Conservation (phyloP, 2,113 vertebrate species). For the Oryzias woworae region DNA sequence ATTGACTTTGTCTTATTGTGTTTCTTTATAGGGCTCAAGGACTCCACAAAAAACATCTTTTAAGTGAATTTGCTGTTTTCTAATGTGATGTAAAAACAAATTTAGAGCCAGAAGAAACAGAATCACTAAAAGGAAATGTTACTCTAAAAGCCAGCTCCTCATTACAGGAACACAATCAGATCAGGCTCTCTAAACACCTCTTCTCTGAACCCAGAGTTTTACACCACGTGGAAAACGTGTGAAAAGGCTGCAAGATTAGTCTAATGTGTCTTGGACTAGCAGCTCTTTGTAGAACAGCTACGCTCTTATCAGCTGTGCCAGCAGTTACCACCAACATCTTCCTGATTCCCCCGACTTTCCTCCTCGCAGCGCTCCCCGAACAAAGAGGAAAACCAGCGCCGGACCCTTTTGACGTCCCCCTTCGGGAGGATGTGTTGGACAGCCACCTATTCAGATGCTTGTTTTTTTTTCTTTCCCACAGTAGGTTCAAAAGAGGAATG, state of each 20-base stretch:
- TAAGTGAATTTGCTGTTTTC: slow-evolving; percentile 39
- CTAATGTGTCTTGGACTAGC: slow-evolving; percentile 5
- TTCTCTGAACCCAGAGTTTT: slow-evolving; percentile 26
- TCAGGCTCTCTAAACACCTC: slow-evolving; percentile 21
- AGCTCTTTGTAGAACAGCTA: slow-evolving; percentile 19
- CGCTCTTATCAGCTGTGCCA: slow-evolving; percentile 37
- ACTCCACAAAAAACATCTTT: slow-evolving; percentile 51
- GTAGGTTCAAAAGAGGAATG: slow-evolving; percentile 56
- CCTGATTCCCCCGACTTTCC: slow-evolving; percentile 28
- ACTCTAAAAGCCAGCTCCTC: slow-evolving; percentile 32
- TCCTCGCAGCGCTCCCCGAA: slow-evolving; percentile 15
- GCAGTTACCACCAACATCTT: slow-evolving; percentile 25
- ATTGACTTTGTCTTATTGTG: slow-evolving; percentile 19
- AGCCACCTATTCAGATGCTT: slow-evolving; percentile 57
- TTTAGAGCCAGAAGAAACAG: background rate
- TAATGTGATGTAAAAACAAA: slow-evolving; percentile 42
- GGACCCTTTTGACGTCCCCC: slow-evolving; percentile 52
- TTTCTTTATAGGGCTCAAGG: slow-evolving; percentile 47
- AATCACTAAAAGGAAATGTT: background rate
- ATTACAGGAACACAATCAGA: slow-evolving; percentile 29
- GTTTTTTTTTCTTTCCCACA: slow-evolving; percentile 50
- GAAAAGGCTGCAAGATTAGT: slow-evolving; percentile 35
- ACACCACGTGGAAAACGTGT: slow-evolving; percentile 22
- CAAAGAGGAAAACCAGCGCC: slow-evolving; percentile 40
- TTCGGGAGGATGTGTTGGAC: slow-evolving; percentile 63